Evolutionary conservation across 35 echinoderm and acorn worm genomes (phyloP).

Genomic region (Stichopus chloronotus): DNA sequence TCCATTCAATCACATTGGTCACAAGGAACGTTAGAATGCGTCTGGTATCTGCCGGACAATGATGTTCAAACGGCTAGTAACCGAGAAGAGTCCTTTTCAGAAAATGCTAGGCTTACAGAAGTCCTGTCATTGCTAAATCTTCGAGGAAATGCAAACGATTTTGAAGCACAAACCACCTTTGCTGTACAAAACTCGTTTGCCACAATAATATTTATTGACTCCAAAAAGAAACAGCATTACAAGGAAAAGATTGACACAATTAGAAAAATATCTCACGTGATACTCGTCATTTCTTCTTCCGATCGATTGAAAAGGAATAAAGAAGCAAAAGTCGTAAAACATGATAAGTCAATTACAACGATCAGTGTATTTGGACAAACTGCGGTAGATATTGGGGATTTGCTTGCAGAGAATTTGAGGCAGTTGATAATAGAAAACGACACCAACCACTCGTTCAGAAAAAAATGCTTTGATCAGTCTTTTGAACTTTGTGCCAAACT

Average conservation of each 20-base stretch:
- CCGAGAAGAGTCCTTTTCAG: neutral
- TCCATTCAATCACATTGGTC: neutral
- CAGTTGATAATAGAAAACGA: neutral
- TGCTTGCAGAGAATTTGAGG: neutral
- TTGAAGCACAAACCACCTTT: neutral
- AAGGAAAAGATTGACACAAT: neutral
- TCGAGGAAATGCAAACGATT: neutral
- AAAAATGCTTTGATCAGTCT: neutral
- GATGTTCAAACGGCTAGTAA: neutral
- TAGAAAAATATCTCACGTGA: neutral
- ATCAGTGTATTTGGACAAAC: neutral
- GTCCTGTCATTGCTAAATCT: neutral
- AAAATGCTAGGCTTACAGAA: neutral
- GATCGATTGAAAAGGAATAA: neutral
- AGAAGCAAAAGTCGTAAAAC: neutral
- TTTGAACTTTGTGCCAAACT: no score
- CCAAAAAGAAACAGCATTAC: neutral
- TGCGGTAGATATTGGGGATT: neutral
- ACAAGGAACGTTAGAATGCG: conserved; percentile 4
- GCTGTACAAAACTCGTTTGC: neutral
- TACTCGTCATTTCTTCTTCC: neutral
- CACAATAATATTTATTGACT: neutral
- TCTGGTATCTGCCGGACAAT: conserved; percentile 34
- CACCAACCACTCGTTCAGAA: no score
- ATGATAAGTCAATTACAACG: neutral